These are phyloP conservation scores for Vulpes lagopus DNA, from an alignment of 2,113 vertebrate genomes.

Conservation along the genomic window DNA sequence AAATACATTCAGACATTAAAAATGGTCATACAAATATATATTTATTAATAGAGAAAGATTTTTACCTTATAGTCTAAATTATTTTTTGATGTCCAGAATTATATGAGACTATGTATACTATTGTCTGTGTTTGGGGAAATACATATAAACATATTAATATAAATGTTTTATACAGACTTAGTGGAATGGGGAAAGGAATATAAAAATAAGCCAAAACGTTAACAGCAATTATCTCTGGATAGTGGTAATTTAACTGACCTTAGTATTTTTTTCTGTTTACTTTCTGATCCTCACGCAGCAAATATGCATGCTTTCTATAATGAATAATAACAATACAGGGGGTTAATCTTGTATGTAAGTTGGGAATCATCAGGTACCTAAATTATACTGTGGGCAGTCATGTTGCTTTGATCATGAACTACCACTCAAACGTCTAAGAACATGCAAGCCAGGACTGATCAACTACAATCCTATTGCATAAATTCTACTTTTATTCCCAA, in stretches of 20 bases:
- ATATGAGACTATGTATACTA: background rate
- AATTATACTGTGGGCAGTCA: too few species aligned
- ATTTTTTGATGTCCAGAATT: conserved; percentile 36
- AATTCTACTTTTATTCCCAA: conserved; percentile 44
- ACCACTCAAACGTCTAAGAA: background rate
- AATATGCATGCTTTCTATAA: background rate
- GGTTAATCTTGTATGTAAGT: background rate
- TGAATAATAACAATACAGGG: background rate
- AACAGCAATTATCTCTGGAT: background rate
- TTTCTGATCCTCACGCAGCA: conserved; percentile 32
- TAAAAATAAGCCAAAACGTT: conserved; percentile 23
- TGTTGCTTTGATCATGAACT: background rate
- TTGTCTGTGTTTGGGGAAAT: background rate
- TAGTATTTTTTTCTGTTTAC: conserved; percentile 7
- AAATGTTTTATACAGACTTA: conserved; percentile 36
- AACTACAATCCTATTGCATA: background rate
- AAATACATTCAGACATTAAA: conserved; percentile 38
- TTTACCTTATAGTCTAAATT: background rate
- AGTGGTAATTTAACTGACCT: background rate
- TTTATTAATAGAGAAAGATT: background rate
- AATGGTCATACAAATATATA: conserved; percentile 8
- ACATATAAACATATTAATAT: background rate
- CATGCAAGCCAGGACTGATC: background rate
- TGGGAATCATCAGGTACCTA: background rate
- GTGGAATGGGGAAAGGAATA: background rate